These are phyloP conservation scores for Aplodontia rufa DNA, from an alignment of 2,113 vertebrate genomes.

Conservation along the genomic window DNA sequence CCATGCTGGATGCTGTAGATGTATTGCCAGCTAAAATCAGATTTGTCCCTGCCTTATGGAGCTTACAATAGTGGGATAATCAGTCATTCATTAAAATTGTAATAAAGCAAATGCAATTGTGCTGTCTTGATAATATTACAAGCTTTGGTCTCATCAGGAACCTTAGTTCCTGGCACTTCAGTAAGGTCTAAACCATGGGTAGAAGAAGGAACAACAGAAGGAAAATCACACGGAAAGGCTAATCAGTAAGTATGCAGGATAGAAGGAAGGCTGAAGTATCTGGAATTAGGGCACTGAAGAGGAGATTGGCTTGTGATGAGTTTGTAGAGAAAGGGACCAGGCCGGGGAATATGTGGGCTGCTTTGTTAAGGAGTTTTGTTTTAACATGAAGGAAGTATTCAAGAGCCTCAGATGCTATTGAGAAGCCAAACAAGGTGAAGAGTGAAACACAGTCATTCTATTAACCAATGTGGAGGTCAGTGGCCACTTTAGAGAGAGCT, in stretches of 20 bases:
- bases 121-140: background rate
- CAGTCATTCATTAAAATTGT: background rate
- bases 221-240: background rate
- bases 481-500: background rate
- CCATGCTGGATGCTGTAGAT: background rate
- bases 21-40: background rate
- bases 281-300: background rate
- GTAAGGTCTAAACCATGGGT: background rate
- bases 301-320: background rate
- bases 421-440: background rate
- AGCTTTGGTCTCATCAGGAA: background rate
- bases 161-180: background rate
- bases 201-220: background rate
- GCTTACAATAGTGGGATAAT: background rate
- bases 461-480: background rate
- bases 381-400: background rate
- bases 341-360: background rate
- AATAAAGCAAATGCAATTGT: background rate
- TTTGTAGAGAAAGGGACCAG: background rate
- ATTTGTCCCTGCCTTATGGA: background rate
- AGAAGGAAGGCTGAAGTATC: background rate
- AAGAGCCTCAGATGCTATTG: background rate
- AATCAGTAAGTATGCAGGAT: background rate
- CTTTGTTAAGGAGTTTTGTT: background rate
- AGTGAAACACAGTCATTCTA: background rate